Evolutionary conservation across 2,113 vertebrate species (phyloP).

Genomic region (Brachyistius frenatus): DNA sequence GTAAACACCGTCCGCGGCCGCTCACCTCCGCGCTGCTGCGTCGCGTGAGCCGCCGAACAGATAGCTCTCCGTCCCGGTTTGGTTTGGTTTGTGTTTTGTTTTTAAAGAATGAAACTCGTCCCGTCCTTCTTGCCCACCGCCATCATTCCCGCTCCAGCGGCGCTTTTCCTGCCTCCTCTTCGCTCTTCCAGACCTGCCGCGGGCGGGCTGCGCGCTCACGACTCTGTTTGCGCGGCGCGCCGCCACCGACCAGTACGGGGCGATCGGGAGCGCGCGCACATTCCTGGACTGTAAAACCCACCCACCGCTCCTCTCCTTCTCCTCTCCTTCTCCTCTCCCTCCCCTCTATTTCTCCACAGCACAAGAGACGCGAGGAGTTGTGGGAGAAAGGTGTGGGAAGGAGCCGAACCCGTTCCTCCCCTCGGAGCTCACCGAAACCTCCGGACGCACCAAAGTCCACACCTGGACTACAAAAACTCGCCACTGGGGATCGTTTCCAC

Average conservation of each 20-base stretch:
- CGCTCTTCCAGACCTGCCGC: constrained; percentile 78
- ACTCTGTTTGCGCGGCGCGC: constrained; percentile 44
- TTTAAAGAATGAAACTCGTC: constrained; percentile 75
- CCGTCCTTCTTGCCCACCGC: constrained; percentile 77
- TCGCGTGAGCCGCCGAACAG: constrained; percentile 45
- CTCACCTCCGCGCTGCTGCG: constrained; percentile 72
- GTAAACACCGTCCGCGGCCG: constrained; percentile 7
- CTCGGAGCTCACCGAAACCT: constrained; percentile 39
- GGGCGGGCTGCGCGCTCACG: constrained; percentile 66
- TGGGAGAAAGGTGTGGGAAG: constrained; percentile 73
- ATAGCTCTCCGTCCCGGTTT: constrained; percentile 47
- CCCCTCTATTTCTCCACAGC: constrained; percentile 44
- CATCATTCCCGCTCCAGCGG: constrained; percentile 79
- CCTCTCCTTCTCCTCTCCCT: constrained; percentile 55
- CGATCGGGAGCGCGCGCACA: constrained; percentile 79
- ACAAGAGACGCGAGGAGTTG: constrained; percentile 37
- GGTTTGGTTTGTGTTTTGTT: too few species aligned
- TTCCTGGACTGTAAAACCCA: constrained; percentile 80
- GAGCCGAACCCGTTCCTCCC: background rate
- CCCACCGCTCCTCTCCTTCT: constrained; percentile 51
- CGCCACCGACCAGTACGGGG: constrained; percentile 30
- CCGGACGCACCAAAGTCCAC: constrained; percentile 20
- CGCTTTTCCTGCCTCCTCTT: constrained; percentile 60
- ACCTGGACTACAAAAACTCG: background rate
- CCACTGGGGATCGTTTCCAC: background rate